These are phyloP conservation scores for Stenodera caucasica DNA, from an alignment of 2,888 invertebrate species.

Conservation along the genomic window DNA sequence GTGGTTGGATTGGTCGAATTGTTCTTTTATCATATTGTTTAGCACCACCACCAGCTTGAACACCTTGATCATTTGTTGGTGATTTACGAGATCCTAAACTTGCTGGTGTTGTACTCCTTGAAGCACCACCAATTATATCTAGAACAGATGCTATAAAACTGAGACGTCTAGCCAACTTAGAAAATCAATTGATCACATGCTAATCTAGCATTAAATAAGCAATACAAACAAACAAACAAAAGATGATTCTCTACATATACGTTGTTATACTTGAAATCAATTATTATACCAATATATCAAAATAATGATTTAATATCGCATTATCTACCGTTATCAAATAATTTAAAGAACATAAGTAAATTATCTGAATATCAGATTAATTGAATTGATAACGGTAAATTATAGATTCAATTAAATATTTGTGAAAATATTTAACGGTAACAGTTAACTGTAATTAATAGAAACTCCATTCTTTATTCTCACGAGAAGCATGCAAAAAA, in stretches of 20 bases:
- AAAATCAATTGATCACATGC: neutral
- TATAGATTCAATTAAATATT: too few relatives aligned
- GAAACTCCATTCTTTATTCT: too few relatives aligned
- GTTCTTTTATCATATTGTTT: constrained; percentile 52
- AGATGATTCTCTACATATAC: neutral
- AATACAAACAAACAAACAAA: neutral
- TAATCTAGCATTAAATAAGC: neutral
- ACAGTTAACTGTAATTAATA: too few relatives aligned
- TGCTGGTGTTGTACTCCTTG: constrained; percentile 81
- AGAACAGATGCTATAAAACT: constrained; percentile 59
- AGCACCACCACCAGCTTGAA: constrained; percentile 64
- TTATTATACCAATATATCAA: too few relatives aligned
- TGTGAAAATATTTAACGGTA: too few relatives aligned
- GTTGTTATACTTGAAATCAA: too few relatives aligned
- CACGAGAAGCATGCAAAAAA: too few relatives aligned
- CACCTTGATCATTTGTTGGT: constrained; percentile 82
- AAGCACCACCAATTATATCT: constrained; percentile 71
- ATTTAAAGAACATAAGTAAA: too few relatives aligned
- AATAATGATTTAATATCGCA: too few relatives aligned
- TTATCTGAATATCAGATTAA: neutral
- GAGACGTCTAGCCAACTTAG: constrained; percentile 32
- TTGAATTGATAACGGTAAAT: neutral
- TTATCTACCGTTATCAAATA: too few relatives aligned
- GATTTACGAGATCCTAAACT: constrained; percentile 75
- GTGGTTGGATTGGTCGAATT: constrained; percentile 50